Conservation (phyloP, 2,113 vertebrate species). For the sheep (Ovis aries) region DNA sequence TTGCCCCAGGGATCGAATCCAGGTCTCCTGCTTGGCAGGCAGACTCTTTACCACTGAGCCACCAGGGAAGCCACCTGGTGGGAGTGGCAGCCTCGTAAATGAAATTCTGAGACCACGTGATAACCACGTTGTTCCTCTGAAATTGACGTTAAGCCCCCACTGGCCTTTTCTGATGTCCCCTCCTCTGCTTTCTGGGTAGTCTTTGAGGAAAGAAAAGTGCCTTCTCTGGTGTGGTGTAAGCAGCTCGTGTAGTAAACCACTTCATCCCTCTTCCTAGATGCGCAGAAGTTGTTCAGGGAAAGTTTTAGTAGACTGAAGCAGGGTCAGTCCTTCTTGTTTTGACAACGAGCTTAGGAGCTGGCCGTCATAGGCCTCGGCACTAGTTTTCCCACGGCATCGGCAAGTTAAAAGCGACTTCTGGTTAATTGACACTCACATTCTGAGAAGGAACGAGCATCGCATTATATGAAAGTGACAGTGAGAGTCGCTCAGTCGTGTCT, state of each 20-base stretch:
- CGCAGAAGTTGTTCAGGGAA: neutral
- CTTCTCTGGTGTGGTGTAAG: neutral
- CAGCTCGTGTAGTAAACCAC: neutral
- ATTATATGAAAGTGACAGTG: neutral
- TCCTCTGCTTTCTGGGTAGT: neutral
- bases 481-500: neutral
- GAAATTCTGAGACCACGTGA: neutral
- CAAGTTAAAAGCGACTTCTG: neutral
- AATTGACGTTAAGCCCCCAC: neutral
- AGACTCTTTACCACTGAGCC: neutral
- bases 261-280: neutral
- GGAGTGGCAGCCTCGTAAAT: neutral
- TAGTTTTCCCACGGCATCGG: neutral
- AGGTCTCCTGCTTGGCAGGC: neutral
- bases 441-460: neutral
- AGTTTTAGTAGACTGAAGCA: neutral
- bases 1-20: neutral
- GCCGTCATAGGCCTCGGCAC: neutral
- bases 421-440: neutral
- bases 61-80: neutral
- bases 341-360: neutral
- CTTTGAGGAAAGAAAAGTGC: neutral
- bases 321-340: neutral
- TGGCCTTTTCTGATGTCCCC: neutral
- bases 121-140: neutral